phyloP scores from a whole-genome alignment of 2,113 vertebrate genomes.

The Myrmecophaga tridactyla region DNA sequence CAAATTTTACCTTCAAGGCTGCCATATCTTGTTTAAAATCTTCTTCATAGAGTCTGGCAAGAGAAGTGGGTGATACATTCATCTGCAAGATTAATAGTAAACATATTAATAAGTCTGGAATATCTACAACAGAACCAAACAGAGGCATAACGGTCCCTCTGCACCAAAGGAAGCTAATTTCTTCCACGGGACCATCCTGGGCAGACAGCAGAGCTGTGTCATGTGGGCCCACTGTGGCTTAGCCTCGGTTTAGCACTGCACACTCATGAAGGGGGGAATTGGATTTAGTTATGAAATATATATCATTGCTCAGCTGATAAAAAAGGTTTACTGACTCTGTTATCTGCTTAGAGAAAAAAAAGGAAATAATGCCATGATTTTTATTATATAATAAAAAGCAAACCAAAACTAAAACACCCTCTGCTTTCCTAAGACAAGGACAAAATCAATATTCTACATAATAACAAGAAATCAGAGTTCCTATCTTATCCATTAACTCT shows the following conservation, averaged over 20 bases:
- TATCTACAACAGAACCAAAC: background rate
- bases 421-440: background rate
- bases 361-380: background rate
- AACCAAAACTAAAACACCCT: background rate
- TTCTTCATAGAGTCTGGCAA: constrained; percentile 92
- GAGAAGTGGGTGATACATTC: constrained; percentile 84
- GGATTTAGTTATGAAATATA: background rate
- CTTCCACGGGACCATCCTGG: background rate
- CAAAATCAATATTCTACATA: background rate
- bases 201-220: background rate
- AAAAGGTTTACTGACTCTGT: background rate
- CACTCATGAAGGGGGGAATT: background rate
- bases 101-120: background rate
- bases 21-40: constrained; percentile 96
- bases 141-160: background rate
- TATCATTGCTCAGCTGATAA: background rate
- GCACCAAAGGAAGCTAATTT: background rate
- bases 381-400: background rate
- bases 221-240: background rate
- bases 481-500: background rate
- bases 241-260: background rate
- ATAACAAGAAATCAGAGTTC: background rate
- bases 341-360: background rate
- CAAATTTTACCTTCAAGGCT: constrained; percentile 88
- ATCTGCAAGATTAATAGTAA: constrained; percentile 81